These are phyloP conservation scores for Drosophila nigrodunni DNA, from an alignment of 1,140 invertebrate genomes.

Conservation along the genomic window DNA sequence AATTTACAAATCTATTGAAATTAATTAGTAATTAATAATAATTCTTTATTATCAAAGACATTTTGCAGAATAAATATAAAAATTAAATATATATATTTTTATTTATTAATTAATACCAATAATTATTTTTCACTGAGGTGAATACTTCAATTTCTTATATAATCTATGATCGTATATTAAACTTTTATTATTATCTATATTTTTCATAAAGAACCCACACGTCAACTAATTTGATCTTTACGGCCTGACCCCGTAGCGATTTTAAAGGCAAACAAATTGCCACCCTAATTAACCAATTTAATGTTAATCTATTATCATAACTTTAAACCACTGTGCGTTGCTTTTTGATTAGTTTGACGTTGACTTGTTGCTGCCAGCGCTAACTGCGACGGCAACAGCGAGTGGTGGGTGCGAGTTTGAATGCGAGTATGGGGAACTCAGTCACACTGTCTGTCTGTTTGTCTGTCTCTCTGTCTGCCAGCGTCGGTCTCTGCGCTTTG, in stretches of 20 bases:
- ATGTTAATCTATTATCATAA: constrained; percentile 3
- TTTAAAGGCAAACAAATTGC: constrained; percentile 5
- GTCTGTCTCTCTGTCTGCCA: constrained; percentile 21
- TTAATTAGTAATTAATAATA: too few relatives aligned
- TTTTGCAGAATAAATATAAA: not conserved
- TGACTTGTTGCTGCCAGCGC: constrained; percentile 69
- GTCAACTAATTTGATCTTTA: not conserved
- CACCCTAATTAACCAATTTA: constrained; percentile 8
- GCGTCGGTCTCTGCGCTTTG: constrained; percentile 22
- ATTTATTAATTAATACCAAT: too few relatives aligned
- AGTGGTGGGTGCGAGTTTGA: constrained; percentile 45
- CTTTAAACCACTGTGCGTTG: constrained; percentile 39
- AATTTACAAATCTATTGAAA: not conserved
- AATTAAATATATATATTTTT: too few relatives aligned
- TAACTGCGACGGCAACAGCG: constrained; percentile 33
- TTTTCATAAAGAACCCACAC: not conserved
- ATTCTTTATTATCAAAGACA: too few relatives aligned
- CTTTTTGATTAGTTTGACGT: constrained; percentile 71
- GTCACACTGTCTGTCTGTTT: constrained; percentile 14
- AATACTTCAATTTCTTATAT: too few relatives aligned
- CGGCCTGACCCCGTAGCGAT: not conserved
- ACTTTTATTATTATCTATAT: not conserved
- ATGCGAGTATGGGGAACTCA: constrained; percentile 30
- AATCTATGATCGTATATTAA: too few relatives aligned
- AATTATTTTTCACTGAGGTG: too few relatives aligned